A percentile compares a stretch with the other conserved stretches of the same genome.
Conservation (phyloP, 2,888 invertebrate genomes). For the Clitarchus hookeri region DNA sequence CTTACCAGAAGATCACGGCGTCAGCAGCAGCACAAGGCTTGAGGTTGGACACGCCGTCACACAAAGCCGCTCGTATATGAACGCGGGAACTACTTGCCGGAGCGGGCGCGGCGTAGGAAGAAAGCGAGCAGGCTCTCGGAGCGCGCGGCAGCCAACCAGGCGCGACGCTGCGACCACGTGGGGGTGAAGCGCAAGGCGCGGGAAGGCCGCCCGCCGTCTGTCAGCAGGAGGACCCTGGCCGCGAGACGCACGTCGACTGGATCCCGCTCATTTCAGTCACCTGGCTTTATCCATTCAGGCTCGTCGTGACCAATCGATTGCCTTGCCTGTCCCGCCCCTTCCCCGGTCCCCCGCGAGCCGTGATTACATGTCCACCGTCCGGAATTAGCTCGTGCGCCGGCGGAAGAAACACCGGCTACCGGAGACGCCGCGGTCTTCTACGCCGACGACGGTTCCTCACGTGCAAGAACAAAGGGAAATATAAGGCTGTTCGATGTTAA, state of each 20-base stretch:
- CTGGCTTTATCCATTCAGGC: slow-evolving; percentile 18
- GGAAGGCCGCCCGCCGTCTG: no score
- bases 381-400: neutral
- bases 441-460: no score
- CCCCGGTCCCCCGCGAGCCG: neutral
- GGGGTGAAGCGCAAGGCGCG: no score
- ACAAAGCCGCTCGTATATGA: neutral
- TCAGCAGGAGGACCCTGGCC: neutral
- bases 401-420: neutral
- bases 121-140: neutral
- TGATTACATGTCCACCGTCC: neutral
- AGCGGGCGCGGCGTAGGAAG: neutral
- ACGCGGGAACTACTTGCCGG: neutral
- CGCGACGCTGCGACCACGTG: no score
- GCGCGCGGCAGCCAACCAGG: no score
- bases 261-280: slow-evolving; percentile 11
- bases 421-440: no score
- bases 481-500: no score
- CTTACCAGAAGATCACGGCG: neutral
- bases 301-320: slow-evolving; percentile 22
- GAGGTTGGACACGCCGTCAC: no score
- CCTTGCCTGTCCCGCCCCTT: neutral
- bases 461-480: no score
- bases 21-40: neutral
- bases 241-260: slow-evolving; percentile 1